These are phyloP conservation scores for Cheilosia pagana DNA, from an alignment of 2,888 invertebrate genomes.

Conservation along the genomic window DNA sequence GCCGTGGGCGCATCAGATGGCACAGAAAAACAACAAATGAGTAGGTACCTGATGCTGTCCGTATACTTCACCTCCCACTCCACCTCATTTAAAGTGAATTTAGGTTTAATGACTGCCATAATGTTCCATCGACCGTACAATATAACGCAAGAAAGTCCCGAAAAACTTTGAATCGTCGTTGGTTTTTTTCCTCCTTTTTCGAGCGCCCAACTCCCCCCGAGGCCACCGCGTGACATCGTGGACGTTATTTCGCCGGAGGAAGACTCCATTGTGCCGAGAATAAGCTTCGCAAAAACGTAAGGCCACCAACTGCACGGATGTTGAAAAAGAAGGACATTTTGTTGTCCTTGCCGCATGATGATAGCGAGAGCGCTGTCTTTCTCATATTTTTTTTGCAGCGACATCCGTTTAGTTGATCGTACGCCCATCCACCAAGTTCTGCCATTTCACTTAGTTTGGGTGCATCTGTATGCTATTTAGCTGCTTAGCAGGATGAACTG, in stretches of 20 bases:
- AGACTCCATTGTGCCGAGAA: conserved; percentile 60
- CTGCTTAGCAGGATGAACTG: conserved; percentile 46
- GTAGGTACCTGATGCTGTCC: conserved; percentile 64
- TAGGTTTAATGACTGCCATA: conserved; percentile 72
- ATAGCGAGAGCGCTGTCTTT: conserved; percentile 16
- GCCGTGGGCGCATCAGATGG: conserved; percentile 47
- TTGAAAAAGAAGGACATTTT: conserved; percentile 42
- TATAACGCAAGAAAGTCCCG: conserved; percentile 61
- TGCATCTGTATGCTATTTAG: conserved; percentile 64
- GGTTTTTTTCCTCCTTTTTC: conserved; percentile 15
- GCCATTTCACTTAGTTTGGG: conserved; percentile 48
- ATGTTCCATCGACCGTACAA: conserved; percentile 72
- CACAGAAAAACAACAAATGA: conserved; percentile 9
- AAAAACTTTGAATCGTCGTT: conserved; percentile 69
- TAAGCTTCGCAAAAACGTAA: conserved; percentile 33
- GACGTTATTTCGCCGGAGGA: conserved; percentile 56
- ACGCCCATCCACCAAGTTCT: conserved; percentile 42
- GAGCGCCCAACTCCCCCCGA: conserved; percentile 2
- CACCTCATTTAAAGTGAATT: conserved; percentile 60
- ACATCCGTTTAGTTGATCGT: conserved; percentile 32
- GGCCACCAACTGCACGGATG: conserved; percentile 40
- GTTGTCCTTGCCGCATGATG: conserved; percentile 46
- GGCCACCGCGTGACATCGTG: not conserved
- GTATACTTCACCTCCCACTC: not conserved
- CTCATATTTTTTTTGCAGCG: conserved; percentile 17